Conservation (phyloP, 2,888 invertebrate species). For the Lysandra coridon region DNA sequence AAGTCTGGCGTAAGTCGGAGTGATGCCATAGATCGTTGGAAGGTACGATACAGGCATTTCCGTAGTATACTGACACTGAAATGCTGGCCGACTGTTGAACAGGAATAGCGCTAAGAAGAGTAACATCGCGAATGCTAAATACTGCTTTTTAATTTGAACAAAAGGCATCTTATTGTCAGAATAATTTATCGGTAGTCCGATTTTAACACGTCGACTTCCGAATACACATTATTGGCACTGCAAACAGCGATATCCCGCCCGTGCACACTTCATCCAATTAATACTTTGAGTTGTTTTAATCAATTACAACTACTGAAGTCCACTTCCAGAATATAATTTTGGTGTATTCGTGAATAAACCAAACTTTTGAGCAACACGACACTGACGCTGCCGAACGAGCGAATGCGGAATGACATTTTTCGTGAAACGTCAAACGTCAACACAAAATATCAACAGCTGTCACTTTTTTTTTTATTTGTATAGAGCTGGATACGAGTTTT, state of each 20-base stretch:
- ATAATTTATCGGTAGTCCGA: conserved; percentile 29
- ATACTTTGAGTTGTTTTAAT: neutral
- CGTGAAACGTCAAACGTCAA: neutral
- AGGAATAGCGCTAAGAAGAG: conserved; percentile 70
- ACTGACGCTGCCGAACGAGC: conserved; percentile 8
- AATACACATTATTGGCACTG: conserved; percentile 29
- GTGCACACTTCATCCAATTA: neutral
- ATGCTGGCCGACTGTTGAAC: conserved; percentile 67
- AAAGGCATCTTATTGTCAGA: conserved; percentile 67
- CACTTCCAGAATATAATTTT: neutral
- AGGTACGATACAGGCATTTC: conserved; percentile 59
- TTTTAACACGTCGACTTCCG: conserved; percentile 30
- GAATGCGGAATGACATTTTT: neutral
- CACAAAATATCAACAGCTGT: neutral
- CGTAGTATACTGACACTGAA: conserved; percentile 69
- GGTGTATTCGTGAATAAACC: neutral
- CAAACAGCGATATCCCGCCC: conserved; percentile 33
- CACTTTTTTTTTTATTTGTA: neutral
- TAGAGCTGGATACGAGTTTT: too few relatives aligned
- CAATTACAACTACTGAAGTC: neutral
- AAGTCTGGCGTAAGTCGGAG: conserved; percentile 93
- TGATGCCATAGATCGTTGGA: conserved; percentile 93
- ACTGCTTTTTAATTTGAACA: conserved; percentile 73
- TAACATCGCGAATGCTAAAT: conserved; percentile 70
- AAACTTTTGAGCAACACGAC: neutral